These are phyloP conservation scores for Oryzias woworae DNA, from an alignment of 2,113 vertebrate species.

Conservation along the genomic window DNA sequence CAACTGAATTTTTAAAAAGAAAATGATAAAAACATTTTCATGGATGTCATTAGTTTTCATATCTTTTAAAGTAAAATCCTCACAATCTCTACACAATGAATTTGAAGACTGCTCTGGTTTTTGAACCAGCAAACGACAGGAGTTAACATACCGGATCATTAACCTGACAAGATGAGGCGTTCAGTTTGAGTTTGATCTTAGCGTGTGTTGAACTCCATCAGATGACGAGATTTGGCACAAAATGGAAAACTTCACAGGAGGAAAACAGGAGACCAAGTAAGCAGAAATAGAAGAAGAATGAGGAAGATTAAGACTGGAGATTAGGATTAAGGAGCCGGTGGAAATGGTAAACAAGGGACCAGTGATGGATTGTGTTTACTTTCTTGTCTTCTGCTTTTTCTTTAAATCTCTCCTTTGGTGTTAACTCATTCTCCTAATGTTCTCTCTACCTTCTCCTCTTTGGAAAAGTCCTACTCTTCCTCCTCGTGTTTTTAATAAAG, in stretches of 20 bases:
- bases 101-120: too few species aligned
- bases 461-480: neutral
- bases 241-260: neutral
- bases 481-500: neutral
- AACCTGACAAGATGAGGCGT: too few species aligned
- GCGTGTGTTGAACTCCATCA: too few species aligned
- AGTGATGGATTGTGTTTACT: constrained; percentile 73
- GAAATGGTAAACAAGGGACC: constrained; percentile 18
- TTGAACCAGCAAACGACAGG: too few species aligned
- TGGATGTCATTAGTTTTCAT: too few species aligned
- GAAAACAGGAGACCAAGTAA: neutral
- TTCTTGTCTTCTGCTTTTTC: constrained; percentile 24
- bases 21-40: too few species aligned
- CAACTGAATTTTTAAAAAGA: too few species aligned
- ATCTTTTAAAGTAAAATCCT: too few species aligned
- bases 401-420: constrained; percentile 15
- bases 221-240: too few species aligned
- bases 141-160: too few species aligned
- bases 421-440: constrained; percentile 6
- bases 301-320: constrained; percentile 5
- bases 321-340: constrained; percentile 38
- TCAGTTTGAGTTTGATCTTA: too few species aligned
- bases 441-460: neutral
- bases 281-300: neutral
- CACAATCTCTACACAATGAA: too few species aligned